Evolutionary conservation across 2,888 invertebrate species (phyloP).

Genomic region (Scelioninae gen. 2): DNA sequence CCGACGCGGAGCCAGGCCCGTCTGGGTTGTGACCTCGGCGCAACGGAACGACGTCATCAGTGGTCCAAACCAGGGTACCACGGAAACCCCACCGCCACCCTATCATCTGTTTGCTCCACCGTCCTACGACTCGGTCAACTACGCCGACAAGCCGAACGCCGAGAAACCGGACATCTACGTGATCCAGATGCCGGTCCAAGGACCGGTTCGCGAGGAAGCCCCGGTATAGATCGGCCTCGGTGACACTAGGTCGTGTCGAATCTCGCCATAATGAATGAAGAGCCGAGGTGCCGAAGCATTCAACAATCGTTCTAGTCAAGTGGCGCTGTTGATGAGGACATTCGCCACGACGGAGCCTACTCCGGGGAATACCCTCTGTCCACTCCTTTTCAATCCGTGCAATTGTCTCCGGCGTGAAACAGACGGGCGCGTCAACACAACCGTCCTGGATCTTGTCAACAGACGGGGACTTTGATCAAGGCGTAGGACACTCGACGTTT

Average conservation of each 20-base stretch:
- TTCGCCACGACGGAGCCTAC: constrained; percentile 12
- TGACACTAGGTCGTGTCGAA: constrained; percentile 43
- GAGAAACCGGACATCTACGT: constrained; percentile 76
- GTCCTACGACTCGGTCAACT: constrained; percentile 76
- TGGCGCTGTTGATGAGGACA: constrained; percentile 32
- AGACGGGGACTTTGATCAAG: constrained; percentile 32
- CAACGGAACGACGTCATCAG: constrained; percentile 64
- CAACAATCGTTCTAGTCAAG: constrained; percentile 50
- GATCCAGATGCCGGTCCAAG: constrained; percentile 75
- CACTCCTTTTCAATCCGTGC: not conserved
- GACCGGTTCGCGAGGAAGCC: constrained; percentile 67
- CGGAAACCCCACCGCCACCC: constrained; percentile 77
- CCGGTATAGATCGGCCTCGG: constrained; percentile 29
- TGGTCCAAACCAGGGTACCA: constrained; percentile 53
- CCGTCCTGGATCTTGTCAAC: constrained; percentile 19
- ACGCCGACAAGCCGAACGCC: constrained; percentile 71
- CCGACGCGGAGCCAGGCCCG: constrained; percentile 72
- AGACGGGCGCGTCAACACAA: too few relatives aligned
- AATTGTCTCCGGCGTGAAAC: too few relatives aligned
- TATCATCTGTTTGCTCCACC: constrained; percentile 79
- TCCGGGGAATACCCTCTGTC: not conserved
- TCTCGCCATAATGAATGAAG: constrained; percentile 40
- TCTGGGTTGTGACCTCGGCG: constrained; percentile 67
- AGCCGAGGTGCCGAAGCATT: constrained; percentile 41
- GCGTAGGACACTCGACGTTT: constrained; percentile 25